Base-by-base conservation (phyloP, 1,140 invertebrate species). In the Pemphigus obesinymphae region DNA sequence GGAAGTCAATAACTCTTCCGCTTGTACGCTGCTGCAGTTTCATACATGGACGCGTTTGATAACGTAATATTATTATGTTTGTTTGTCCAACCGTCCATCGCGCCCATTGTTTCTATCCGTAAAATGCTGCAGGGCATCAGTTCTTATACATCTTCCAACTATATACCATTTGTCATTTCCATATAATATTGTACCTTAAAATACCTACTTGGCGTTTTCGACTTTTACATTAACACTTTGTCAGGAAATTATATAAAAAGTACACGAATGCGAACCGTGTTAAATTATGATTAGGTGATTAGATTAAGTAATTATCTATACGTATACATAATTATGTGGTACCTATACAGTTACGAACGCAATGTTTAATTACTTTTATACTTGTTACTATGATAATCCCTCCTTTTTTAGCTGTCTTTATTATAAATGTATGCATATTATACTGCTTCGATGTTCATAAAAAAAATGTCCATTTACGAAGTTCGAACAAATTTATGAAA, bases 1-100 rank as follows among this genome's bases (percentile, higher is more conserved):
- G 70, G 70, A 73, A 73, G 45, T 73, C 11, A 73, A 40, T n/a
- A 73, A 73, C 70, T 73, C 43, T 73, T 50, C 45, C 43, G 70
- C 70, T 73, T 23, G 23, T 23, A 40, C 40, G 26, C n/a, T n/a
- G n/a, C n/a, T n/a, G n/a, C 70, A 31, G 43, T 73, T 73, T 73
- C 70, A 50, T 73, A 73, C 70, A 73, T 31, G 70, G 43, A 73
- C 70, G 43, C 43, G 70, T 50, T 48, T 15, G 23, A 20, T 31
- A 29, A 48, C 43, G 23, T 72, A 11, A 45, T 45, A 48, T 48
- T 73, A 70, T 45, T 70, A 50, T 50, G 70, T 73, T 73, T 73
- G 70, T 50, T 73, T 73, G 70, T 2, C 20, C 45, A 20, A 73
- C 70, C 70, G 29, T 73, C 43, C 17, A 70, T 48, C 17, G 43